Evolutionary conservation across 2,797 vertebrate species (phyloP).

Genomic region (Sebastes glaucus): DNA sequence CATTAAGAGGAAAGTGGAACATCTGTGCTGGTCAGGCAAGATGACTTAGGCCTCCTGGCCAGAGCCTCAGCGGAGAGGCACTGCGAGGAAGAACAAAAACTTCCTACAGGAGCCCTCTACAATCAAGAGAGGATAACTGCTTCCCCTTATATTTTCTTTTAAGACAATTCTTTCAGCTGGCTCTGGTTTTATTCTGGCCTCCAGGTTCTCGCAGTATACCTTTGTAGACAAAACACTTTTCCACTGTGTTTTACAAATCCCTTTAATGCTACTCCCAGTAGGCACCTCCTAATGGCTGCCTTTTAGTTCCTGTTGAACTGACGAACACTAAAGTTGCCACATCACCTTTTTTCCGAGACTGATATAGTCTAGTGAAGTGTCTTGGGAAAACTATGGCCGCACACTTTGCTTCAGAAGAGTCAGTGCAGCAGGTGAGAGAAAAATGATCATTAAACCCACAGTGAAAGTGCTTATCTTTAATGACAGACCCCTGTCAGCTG

Average conservation of each 20-base stretch:
- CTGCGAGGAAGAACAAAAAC: constrained; percentile 58
- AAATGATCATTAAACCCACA: constrained; percentile 28
- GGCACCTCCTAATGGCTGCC: constrained; percentile 52
- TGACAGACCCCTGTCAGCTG: constrained; percentile 5
- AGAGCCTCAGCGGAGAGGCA: constrained; percentile 47
- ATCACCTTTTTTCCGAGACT: constrained; percentile 57
- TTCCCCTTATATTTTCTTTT: constrained; percentile 45
- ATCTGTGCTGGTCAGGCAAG: constrained; percentile 75
- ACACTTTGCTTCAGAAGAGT: constrained; percentile 24
- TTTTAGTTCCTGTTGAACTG: constrained; percentile 61
- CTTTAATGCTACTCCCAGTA: constrained; percentile 60
- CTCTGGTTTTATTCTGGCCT: constrained; percentile 59
- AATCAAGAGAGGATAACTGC: constrained; percentile 44
- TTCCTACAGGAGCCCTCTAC: constrained; percentile 38
- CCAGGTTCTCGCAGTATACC: constrained; percentile 55
- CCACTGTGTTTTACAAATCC: constrained; percentile 67
- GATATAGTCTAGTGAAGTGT: constrained; percentile 23
- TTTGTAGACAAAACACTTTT: constrained; percentile 71
- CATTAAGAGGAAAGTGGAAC: constrained; percentile 77
- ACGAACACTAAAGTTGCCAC: constrained; percentile 51
- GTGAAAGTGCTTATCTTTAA: constrained; percentile 23
- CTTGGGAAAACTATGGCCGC: constrained; percentile 36
- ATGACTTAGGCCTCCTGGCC: constrained; percentile 74
- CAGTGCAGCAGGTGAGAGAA: neutral
- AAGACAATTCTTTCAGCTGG: constrained; percentile 47